Evolutionary conservation across 1,140 invertebrate genomes (phyloP), one percentile per base, ranked within the genome.

Genomic region (Pteromalus puparum): DNA sequence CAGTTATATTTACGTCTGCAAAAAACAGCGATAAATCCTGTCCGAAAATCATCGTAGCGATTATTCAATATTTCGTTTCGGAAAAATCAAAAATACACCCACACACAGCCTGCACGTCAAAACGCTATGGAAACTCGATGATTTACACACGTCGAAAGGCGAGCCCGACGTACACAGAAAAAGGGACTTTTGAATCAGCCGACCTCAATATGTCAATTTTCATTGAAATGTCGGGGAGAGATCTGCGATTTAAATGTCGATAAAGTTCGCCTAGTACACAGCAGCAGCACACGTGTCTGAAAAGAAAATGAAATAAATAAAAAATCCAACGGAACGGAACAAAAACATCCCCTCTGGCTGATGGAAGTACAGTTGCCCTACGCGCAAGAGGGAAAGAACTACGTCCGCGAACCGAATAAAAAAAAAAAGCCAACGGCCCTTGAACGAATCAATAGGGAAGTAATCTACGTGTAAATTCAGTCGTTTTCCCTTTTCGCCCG

Each of bases 171-270:
- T 12, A 26, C 9, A 18, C 0, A 70, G 2, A 70, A 70, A 74
- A 74, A 38, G 18, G 34, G 13, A 34, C 21, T 74, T 42, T 74
- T 10, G 21, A 74, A 74, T 38, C 30, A 38, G 26, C 7, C 72
- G 34, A 74, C 72, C 72, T 38, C 72, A 42, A 74, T 74, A 21
- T 13, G 34, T 74, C 72, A 74, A 42, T 74, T 74, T 38, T 74
- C 72, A 74, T 74, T 74, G 72, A 74, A 42, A 74, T 74, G 72
- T 74, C 28, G 72, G 28, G 34, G 21, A 74, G 28, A 42, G 28
- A 42, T 21, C 72, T 38, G 72, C 34, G 72, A 74, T 74, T 42
- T 74, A 74, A 74, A 74, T 74, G 72, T 38, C 72, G 72, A 74
- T 74, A 38, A 74, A 74, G 34, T n/a, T 74, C 21, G 72, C 67